Percentiles rank a stretch among this genome's conserved stretches.
Evolutionary conservation across 2,113 vertebrate genomes (phyloP).

Genomic region (Platanista minor): DNA sequence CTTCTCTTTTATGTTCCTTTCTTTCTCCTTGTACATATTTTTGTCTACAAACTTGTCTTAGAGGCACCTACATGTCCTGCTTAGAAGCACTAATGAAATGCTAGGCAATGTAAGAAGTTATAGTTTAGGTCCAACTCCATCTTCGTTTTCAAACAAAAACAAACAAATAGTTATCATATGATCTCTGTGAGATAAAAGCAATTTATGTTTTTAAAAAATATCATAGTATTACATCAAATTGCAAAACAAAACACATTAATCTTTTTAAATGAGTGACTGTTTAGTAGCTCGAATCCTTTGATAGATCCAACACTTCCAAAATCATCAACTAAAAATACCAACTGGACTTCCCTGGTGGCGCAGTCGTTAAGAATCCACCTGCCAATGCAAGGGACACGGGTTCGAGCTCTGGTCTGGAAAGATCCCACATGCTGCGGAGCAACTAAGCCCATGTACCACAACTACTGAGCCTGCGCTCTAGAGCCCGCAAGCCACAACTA

Average conservation of each 20-base stretch:
- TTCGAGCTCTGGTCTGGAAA: no score
- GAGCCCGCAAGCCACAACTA: no score
- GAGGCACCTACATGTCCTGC: background rate
- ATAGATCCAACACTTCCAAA: background rate
- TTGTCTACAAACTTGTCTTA: background rate
- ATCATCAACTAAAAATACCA: background rate
- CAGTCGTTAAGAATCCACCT: no score
- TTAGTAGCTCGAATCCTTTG: background rate
- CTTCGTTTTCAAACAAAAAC: background rate
- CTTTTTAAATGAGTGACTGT: background rate
- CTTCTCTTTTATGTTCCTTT: background rate
- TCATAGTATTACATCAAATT: background rate
- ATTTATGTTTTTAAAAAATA: background rate
- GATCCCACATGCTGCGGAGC: no score
- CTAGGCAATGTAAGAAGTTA: background rate
- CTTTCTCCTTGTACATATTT: background rate
- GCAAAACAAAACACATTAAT: background rate
- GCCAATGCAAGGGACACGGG: no score
- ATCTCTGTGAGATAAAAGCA: background rate
- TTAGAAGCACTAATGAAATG: background rate
- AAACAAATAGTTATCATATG: background rate
- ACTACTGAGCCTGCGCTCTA: no score
- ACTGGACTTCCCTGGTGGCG: background rate
- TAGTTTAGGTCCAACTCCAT: constrained; percentile 18
- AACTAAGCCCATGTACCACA: no score